Evolutionary conservation across 1,140 invertebrate species (phyloP), one percentile per base, ranked within the genome.

Genomic region (Drosophila kohkoa): DNA sequence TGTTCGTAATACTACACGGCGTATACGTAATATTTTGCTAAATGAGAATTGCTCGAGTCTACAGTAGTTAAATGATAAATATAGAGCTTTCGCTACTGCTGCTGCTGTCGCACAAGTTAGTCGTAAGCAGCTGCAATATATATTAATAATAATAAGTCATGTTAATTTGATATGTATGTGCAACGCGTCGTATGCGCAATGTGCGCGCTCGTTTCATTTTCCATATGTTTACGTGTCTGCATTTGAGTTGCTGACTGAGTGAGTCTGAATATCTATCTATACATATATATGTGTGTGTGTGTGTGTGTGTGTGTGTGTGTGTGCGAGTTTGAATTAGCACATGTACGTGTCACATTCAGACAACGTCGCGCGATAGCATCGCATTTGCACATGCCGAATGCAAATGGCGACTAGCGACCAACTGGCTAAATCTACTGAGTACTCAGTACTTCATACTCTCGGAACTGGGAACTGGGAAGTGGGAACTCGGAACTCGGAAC

Each of bases 111-210:
- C 32, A n/a, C 16, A 58, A 38, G 7, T 43, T 43, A 43, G 41
- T 43, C 55, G 58, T 59, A 52, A 30, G 43, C 66, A 68, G 35
- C 66, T 48, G 66, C 46, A 59, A 70, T 70, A 45, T 70, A 59
- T 67, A 73, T 51, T 45, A 54, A 54, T 69, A 58, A 65, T 57
- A 55, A 73, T 66, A 73, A 66, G 57, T 70, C 49, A 20, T 45
- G 38, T 28, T 72, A 76, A 62, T 64, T 49, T 62, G 25, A 38
- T 51, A 64, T 73, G 63, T 73, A 64, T 73, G 63, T 73, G 63
- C 74, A 72, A 55, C 60, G 69, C 62, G 74, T 76, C 62, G 68
- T 66, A 76, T 76, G 59, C 74, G 74, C 59, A 76, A 76, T 74
- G 49, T 52, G 57, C 25, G 57, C 13, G 58, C 66, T 63, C 58